A percentile compares a stretch with the other conserved stretches of the same genome.
Evolutionary conservation across 2,888 invertebrate species (phyloP).

Genomic region (Andrena dorsata): DNA sequence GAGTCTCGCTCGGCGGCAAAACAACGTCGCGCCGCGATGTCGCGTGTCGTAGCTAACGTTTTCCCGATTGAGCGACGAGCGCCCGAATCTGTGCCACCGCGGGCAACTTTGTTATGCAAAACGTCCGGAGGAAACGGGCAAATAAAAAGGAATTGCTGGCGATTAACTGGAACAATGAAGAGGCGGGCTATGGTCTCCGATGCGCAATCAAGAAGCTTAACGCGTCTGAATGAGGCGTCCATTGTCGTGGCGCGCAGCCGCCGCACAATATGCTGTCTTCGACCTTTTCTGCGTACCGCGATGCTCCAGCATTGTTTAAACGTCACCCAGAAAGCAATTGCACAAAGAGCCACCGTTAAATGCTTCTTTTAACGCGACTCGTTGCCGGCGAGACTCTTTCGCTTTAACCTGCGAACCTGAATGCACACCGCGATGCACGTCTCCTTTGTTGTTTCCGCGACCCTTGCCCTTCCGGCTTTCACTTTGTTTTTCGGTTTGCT

Average conservation of each 20-base stretch:
- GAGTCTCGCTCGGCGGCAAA: no score
- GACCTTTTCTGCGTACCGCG: slow-evolving; percentile 28
- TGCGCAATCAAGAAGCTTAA: slow-evolving; percentile 9
- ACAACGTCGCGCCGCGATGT: no score
- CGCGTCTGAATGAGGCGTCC: slow-evolving; percentile 5
- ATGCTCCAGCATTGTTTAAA: slow-evolving; percentile 57
- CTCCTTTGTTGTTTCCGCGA: slow-evolving; percentile 32
- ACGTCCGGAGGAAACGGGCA: no score
- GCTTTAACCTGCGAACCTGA: neutral
- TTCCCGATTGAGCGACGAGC: no score
- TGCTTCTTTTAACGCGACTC: slow-evolving; percentile 72
- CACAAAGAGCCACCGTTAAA: slow-evolving; percentile 56
- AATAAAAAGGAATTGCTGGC: neutral
- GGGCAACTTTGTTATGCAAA: no score
- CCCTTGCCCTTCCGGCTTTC: neutral
- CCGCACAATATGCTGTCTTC: slow-evolving; percentile 67
- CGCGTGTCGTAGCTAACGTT: no score
- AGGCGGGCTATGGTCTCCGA: neutral
- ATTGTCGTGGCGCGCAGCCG: slow-evolving; percentile 59
- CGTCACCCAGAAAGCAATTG: slow-evolving; percentile 61
- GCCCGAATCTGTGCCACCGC: no score
- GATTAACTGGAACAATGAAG: neutral
- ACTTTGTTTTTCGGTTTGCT: slow-evolving; percentile 19
- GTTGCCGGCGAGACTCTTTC: slow-evolving; percentile 36
- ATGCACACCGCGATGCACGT: neutral